phyloP scores from a whole-genome alignment of 2,888 invertebrate species.

The Allygus modestus region DNA sequence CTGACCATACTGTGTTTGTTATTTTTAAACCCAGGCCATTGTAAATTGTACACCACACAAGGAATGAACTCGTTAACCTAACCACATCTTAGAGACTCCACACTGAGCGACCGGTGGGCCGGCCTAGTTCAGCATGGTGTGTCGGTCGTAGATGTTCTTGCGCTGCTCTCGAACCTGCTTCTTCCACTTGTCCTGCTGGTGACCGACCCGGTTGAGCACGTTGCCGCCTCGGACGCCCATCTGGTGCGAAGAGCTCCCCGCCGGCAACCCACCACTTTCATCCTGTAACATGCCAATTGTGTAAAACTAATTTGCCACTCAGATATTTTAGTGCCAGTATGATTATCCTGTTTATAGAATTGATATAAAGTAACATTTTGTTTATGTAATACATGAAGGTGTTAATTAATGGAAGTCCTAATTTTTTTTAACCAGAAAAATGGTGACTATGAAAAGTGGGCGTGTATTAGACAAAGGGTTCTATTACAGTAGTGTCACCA shows the following conservation, averaged over 20 bases:
- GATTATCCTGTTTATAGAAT: neutral
- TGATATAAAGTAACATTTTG: neutral
- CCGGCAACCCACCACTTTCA: conserved; percentile 77
- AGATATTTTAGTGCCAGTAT: conserved; percentile 27
- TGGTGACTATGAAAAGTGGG: no score
- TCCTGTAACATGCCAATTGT: conserved; percentile 76
- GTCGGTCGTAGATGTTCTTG: conserved; percentile 96
- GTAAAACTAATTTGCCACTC: neutral
- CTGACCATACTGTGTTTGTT: no score
- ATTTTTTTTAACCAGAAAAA: no score
- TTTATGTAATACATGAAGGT: no score
- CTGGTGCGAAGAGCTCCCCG: conserved; percentile 84
- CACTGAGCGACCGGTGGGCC: no score
- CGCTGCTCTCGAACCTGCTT: conserved; percentile 97
- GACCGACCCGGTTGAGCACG: conserved; percentile 95
- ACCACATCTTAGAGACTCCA: no score
- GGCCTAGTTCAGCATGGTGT: conserved; percentile 95
- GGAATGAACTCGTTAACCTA: no score
- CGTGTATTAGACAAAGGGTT: no score
- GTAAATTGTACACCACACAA: no score
- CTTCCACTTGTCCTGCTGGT: conserved; percentile 99
- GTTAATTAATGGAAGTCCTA: no score
- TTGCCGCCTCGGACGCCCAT: conserved; percentile 84
- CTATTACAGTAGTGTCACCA: no score
- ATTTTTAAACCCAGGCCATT: no score